Percentiles rank a stretch among this genome's conserved stretches.
Evolutionary conservation across 2,113 vertebrate species (phyloP).

Genomic region (Garra rufa): DNA sequence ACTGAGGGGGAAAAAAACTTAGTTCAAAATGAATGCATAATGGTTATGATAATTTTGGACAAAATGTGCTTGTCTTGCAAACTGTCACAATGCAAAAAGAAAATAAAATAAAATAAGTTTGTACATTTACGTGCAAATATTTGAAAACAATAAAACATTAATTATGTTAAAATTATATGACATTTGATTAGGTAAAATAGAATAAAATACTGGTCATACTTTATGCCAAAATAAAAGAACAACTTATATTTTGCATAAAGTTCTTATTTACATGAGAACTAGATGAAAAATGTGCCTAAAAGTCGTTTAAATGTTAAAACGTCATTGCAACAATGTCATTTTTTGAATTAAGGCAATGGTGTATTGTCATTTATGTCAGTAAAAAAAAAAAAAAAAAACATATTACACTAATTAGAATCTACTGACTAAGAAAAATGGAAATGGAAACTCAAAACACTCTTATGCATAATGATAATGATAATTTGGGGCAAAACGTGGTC

Average conservation of each 20-base stretch:
- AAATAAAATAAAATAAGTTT: no score
- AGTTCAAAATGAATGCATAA: no score
- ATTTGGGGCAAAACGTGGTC: neutral
- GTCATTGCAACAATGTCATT: neutral
- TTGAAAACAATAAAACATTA: neutral
- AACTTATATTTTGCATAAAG: neutral
- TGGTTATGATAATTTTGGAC: no score
- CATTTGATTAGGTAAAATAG: neutral
- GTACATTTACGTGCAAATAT: no score
- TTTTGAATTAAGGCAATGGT: neutral
- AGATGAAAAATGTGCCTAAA: neutral
- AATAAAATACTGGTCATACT: neutral
- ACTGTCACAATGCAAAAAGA: no score
- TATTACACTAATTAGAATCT: neutral
- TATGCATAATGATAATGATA: neutral
- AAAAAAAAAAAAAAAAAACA: neutral
- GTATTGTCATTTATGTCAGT: neutral
- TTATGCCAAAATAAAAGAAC: neutral
- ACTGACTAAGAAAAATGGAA: neutral
- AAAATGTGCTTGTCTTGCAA: no score
- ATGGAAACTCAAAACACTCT: neutral
- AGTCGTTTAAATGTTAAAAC: neutral
- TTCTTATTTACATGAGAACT: neutral
- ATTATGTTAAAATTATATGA: neutral
- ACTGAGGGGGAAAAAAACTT: no score